These are phyloP conservation scores for Acropora yongei DNA, from an alignment of 64 coral and sea anemone genomes.

Conservation along the genomic window DNA sequence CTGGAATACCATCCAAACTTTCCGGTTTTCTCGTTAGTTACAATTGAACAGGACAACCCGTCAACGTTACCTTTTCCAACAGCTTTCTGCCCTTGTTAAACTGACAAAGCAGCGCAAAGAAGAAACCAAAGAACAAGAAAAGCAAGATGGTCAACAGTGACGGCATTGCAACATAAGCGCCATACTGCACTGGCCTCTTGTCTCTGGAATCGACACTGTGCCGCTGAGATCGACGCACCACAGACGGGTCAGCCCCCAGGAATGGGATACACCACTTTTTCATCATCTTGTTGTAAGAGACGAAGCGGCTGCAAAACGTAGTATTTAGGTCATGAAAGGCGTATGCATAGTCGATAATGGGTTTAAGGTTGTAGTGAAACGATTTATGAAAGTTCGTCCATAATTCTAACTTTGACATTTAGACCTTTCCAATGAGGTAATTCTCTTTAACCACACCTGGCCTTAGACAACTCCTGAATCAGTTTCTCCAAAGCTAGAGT, in stretches of 20 bases:
- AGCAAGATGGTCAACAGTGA: constrained; percentile 78
- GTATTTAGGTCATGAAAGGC: too few relatives aligned
- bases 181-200: constrained; percentile 84
- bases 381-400: too few relatives aligned
- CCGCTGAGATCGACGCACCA: constrained; percentile 85
- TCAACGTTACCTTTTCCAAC: constrained; percentile 78
- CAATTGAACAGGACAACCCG: neutral
- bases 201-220: constrained; percentile 58
- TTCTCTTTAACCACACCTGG: too few relatives aligned
- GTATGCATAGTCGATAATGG: too few relatives aligned
- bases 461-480: too few relatives aligned
- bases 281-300: constrained; percentile 73
- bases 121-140: constrained; percentile 90
- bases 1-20: too few relatives aligned
- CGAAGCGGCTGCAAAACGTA: constrained; percentile 46
- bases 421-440: too few relatives aligned
- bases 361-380: too few relatives aligned
- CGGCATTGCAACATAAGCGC: constrained; percentile 74
- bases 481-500: too few relatives aligned
- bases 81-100: constrained; percentile 83
- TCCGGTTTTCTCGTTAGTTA: too few relatives aligned
- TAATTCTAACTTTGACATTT: too few relatives aligned
- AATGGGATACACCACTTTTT: constrained; percentile 96
- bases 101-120: constrained; percentile 84
- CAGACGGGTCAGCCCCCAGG: constrained; percentile 87